Conservation (phyloP, 2,888 invertebrate species). For the Papilio protenor region DNA sequence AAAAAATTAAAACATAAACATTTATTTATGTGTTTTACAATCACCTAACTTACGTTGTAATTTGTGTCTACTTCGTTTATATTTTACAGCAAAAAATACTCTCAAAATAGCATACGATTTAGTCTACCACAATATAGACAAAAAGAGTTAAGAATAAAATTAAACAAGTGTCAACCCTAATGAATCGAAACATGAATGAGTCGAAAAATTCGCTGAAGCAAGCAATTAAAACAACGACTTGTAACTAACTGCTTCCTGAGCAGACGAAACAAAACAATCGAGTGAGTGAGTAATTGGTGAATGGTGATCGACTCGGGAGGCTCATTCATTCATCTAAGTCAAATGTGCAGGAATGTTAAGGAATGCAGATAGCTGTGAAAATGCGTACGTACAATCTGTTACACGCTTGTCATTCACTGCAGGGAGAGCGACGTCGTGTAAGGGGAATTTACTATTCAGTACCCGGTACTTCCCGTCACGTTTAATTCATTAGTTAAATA, state of each 20-base stretch:
- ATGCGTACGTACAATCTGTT: constrained; percentile 29
- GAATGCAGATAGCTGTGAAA: constrained; percentile 32
- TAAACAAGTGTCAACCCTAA: constrained; percentile 20
- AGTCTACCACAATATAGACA: background rate
- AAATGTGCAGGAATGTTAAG: constrained; percentile 31
- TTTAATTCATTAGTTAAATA: constrained; percentile 22
- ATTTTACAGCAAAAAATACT: background rate
- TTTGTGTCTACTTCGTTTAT: background rate
- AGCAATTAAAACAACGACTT: constrained; percentile 40
- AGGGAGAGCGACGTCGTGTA: constrained; percentile 44
- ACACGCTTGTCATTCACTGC: constrained; percentile 31
- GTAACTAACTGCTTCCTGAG: constrained; percentile 38
- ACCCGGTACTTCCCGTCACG: constrained; percentile 23
- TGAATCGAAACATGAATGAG: constrained; percentile 20
- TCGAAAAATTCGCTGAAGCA: constrained; percentile 34
- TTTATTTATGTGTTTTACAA: background rate
- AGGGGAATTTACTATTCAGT: constrained; percentile 32
- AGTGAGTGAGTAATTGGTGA: constrained; percentile 36
- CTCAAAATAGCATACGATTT: background rate
- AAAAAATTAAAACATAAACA: background rate
- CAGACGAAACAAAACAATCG: constrained; percentile 42
- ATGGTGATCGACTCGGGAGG: constrained; percentile 32
- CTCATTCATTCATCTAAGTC: constrained; percentile 42
- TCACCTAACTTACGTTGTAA: background rate
- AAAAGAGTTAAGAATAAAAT: background rate